Evolutionary conservation across 2,797 vertebrate species (phyloP).

Genomic region (Sebastiscus tertius): DNA sequence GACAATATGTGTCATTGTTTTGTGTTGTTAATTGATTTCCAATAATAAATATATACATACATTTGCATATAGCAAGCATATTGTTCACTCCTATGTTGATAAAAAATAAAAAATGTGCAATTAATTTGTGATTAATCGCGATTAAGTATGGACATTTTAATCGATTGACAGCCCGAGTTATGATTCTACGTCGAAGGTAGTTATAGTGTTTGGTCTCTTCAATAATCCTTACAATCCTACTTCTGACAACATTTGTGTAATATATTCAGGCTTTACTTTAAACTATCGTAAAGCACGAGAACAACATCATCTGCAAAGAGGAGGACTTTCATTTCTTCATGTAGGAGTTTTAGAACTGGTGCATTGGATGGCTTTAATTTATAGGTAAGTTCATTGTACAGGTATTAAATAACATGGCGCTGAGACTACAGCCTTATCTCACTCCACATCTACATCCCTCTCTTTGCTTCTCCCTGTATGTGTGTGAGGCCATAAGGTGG

Average conservation of each 20-base stretch:
- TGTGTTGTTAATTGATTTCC: too few species aligned
- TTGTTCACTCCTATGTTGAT: too few species aligned
- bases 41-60: too few species aligned
- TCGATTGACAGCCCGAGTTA: too few species aligned
- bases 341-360: not conserved
- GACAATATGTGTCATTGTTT: too few species aligned
- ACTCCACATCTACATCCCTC: not conserved
- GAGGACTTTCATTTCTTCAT: not conserved
- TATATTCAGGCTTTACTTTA: not conserved
- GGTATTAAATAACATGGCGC: not conserved
- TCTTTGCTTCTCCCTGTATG: not conserved
- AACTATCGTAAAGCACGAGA: not conserved
- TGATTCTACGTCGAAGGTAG: not conserved
- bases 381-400: not conserved
- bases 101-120: too few species aligned
- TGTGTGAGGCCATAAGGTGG: not conserved
- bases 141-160: too few species aligned
- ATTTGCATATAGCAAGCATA: too few species aligned
- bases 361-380: not conserved
- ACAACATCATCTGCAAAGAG: slow-evolving; percentile 14
- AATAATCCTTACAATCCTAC: too few species aligned
- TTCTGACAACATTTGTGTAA: too few species aligned
- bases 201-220: not conserved
- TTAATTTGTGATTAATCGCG: too few species aligned
- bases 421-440: not conserved